phyloP scores from a whole-genome alignment of 2,797 vertebrate genomes.

The Tympanoctomys barrerae region DNA sequence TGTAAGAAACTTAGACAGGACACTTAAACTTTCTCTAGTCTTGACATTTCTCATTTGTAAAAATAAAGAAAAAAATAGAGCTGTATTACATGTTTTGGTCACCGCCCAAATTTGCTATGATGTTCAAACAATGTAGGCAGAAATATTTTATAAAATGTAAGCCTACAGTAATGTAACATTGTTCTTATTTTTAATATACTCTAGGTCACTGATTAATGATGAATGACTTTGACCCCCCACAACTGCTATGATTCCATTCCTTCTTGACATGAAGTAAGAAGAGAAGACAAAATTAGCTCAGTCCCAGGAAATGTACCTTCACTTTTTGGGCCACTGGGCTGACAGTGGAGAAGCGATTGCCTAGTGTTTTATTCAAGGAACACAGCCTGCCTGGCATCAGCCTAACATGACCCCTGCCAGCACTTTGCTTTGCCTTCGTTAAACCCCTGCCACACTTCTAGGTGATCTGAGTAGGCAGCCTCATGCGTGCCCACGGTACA shows the following conservation, averaged over 20 bases:
- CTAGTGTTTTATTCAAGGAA: slow-evolving; percentile 3
- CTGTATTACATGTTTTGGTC: neutral
- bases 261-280: neutral
- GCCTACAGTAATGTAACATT: neutral
- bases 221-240: neutral
- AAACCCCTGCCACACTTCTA: neutral
- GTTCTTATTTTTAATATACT: slow-evolving; percentile 34
- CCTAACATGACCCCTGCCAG: neutral
- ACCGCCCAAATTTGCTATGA: neutral
- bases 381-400: neutral
- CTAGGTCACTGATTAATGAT: neutral
- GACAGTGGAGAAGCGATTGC: neutral
- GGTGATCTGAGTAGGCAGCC: neutral
- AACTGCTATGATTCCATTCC: neutral
- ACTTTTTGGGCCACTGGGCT: neutral
- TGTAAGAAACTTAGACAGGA: neutral
- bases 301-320: neutral
- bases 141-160: slow-evolving; percentile 24
- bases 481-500: neutral
- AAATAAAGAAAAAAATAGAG: neutral
- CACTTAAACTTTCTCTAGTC: neutral
- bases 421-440: slow-evolving; percentile 22
- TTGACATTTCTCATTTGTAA: neutral
- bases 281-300: slow-evolving; percentile 32
- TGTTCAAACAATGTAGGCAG: neutral